Base-by-base conservation (phyloP, 1,140 invertebrate genomes). In the Bombus superbus region DNA sequence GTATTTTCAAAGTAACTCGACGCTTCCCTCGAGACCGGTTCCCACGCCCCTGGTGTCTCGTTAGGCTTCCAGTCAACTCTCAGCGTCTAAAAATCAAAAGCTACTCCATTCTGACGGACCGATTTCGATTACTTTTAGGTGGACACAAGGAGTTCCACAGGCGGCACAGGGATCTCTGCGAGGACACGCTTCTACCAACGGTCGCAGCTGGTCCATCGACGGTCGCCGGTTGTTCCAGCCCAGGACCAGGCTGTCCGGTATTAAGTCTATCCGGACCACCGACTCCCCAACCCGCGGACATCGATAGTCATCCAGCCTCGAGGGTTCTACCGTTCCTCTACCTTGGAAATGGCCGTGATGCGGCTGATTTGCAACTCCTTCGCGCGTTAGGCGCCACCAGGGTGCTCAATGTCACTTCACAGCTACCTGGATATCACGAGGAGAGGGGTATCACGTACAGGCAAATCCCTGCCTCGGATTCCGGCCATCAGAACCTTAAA, bases 271-370 rank as follows among this genome's bases (percentile, higher is more conserved):
- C 79, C 74, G 92, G 83, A n/a, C 93, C 85, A 83, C 91, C 89
- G 25, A 94, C 94, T 0, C 94, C 91, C 6, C 91, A 92, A 35
- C 85, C 93, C 22, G 92, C 93, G 11, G 97, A 97, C 92, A 97
- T 98, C 87, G 97, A 98, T 94, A 96, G 96, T 80, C 97, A 97
- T 89, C 97, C 97, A 6, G 97, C 97, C 62, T 98, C 98, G 59
- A 95, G 97, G 93, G 97, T 99, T 44, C 96, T 98, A 79, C 98
- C 98, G n/a, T 98, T 98, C 95, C 96, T 99, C 40, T 98, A 98
- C 94, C 96, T 99, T 82, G 98, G 98, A 87, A 98, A 98, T 95
- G 97, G 97, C 91, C 96, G 96, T 83, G 98, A 99, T 94, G 98
- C 98, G 28, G 96, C 96, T 64, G 97, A 98, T 95, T 94, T 97